Evolutionary conservation across 2,797 vertebrate species (phyloP).

Genomic region (Myripristis murdjan): DNA sequence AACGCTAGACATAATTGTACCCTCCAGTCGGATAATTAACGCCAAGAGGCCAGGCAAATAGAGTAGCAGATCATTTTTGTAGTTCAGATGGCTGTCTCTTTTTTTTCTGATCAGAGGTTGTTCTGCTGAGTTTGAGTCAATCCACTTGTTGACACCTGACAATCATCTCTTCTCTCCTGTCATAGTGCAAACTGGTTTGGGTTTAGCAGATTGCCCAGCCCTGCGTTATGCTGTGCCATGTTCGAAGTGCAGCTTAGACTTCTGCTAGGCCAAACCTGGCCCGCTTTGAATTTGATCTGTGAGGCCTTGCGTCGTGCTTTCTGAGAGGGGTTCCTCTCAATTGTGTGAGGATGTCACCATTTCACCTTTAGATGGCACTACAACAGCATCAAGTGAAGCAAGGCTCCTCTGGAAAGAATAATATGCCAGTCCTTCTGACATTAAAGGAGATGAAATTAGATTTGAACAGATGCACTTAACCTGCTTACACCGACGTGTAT

Average conservation of each 20-base stretch:
- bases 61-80: conserved; percentile 1
- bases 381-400: conserved; percentile 34
- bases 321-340: background rate
- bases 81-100: conserved; percentile 3
- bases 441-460: conserved; percentile 44
- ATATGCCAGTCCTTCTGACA: conserved; percentile 34
- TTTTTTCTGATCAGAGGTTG: background rate
- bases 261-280: conserved; percentile 17
- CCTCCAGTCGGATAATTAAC: background rate
- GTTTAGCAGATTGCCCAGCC: conserved; percentile 10
- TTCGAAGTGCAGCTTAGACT: conserved; percentile 3
- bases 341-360: conserved; percentile 8
- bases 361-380: conserved; percentile 64
- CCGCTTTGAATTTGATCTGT: conserved; percentile 34
- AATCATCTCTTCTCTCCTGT: conserved; percentile 59
- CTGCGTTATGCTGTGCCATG: background rate
- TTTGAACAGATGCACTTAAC: conserved; percentile 60
- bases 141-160: conserved; percentile 63
- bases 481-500: conserved; percentile 39
- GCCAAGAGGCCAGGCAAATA: conserved; percentile 4
- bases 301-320: conserved; percentile 24
- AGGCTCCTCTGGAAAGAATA: conserved; percentile 2
- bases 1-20: background rate
- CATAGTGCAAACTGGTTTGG: conserved; percentile 37
- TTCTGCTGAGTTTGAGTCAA: conserved; percentile 35